Conservation (phyloP, 2,797 vertebrate genomes). For the Scyliorhinus canicula region DNA sequence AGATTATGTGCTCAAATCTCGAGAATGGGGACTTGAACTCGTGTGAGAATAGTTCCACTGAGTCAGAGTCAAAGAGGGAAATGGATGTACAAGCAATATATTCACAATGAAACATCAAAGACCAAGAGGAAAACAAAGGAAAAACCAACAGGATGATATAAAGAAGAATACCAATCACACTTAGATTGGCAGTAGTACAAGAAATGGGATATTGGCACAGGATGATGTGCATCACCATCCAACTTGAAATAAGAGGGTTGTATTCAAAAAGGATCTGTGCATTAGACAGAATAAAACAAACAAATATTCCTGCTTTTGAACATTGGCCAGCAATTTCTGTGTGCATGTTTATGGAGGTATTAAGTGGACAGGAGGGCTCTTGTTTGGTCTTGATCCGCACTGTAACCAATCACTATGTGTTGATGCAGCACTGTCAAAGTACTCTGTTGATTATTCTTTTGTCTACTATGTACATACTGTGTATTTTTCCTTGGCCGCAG, state of each 20-base stretch:
- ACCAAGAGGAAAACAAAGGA: not conserved
- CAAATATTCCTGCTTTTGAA: not conserved
- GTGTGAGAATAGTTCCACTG: not conserved
- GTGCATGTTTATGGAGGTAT: not conserved
- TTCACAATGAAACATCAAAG: not conserved
- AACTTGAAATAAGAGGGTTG: not conserved
- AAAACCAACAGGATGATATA: not conserved
- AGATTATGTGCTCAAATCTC: not conserved
- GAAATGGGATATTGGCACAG: not conserved
- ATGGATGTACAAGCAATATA: not conserved
- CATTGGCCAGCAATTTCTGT: not conserved
- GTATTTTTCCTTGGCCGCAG: too few species aligned
- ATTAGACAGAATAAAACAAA: not conserved
- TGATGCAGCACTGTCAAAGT: too few species aligned
- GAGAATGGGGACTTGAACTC: not conserved
- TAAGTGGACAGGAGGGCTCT: too few species aligned
- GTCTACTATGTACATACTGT: too few species aligned
- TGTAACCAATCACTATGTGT: too few species aligned
- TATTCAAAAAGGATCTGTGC: not conserved
- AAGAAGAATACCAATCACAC: not conserved
- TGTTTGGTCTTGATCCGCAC: too few species aligned
- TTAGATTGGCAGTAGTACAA: not conserved
- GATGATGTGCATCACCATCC: not conserved
- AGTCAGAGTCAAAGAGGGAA: not conserved
- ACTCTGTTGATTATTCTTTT: too few species aligned